Base-by-base conservation (phyloP, 2,888 invertebrate genomes). In the Odontomyia ornata region DNA sequence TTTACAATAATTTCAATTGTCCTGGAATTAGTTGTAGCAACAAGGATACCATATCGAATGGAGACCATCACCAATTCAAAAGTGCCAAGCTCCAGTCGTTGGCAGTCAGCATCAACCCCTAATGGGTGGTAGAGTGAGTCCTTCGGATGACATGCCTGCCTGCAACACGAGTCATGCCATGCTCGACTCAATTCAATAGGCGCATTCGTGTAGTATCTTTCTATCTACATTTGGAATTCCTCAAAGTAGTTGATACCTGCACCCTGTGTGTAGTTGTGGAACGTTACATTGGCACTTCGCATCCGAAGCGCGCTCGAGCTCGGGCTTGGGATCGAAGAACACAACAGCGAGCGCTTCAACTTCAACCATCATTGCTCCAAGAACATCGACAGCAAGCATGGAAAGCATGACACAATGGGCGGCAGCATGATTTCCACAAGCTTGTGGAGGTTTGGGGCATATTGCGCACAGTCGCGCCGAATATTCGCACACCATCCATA, bases 391-490 rank as follows among this genome's bases (percentile, higher is more conserved):
- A 36, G 60, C 36, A 23, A 25, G 60, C 52, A 52, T 52, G 52
- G 52, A 36, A 36, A 36, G 36, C 47, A 69, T 47, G 47, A 60
- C 57, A 73, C 73, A 73, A 69, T 69, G 69, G 69, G 69, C 69
- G 69, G 69, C 73, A 57, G 65, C 56, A 52, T 60, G 57, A 56
- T 30, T 52, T 15, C 73, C 23, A 57, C 23, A n/a, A 52, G 23
- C 57, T 18, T 13, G 43, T 60, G 36, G 57, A 11, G 36, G 36
- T 57, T 73, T 30, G 30, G 60, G 73, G 57, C 73, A 69, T 69
- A 69, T 28, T 73, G 73, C 60, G 73, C 73, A 73, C 73, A 60
- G 73, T 60, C 52, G 73, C 73, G 60, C 73, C 73, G 73, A 73
- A 73, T 73, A 60, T 73, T 73, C 72, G 72, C 69, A 47, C 46